Conservation (phyloP, 2,888 invertebrate genomes). For the Polyploca ridens region DNA sequence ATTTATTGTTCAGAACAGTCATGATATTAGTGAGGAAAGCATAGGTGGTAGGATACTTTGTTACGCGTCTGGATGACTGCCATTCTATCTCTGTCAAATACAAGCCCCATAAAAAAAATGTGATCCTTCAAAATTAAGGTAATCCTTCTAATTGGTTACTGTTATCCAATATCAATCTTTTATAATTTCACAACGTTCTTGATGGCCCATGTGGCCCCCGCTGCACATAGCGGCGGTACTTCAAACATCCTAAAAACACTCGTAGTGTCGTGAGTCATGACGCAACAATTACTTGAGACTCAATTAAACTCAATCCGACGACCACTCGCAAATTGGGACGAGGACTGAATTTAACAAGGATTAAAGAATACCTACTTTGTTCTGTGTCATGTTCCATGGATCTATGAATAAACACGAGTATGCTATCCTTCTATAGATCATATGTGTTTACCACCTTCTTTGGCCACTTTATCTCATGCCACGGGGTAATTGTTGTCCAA, state of each 20-base stretch:
- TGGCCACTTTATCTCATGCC: no score
- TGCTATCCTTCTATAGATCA: background rate
- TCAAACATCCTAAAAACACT: slow-evolving; percentile 6
- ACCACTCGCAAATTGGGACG: slow-evolving; percentile 29
- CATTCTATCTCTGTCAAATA: no score
- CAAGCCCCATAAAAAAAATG: no score
- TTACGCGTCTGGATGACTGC: no score
- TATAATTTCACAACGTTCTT: no score
- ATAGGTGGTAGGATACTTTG: no score
- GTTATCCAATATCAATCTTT: no score
- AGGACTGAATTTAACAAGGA: slow-evolving; percentile 10
- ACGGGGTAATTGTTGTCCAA: no score
- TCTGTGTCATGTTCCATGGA: background rate
- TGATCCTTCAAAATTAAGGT: no score
- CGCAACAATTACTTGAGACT: slow-evolving; percentile 37
- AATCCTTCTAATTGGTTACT: no score
- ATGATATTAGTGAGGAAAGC: no score
- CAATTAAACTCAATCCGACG: slow-evolving; percentile 37
- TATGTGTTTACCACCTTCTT: background rate
- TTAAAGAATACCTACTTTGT: background rate
- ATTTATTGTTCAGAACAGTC: no score
- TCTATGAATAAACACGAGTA: background rate
- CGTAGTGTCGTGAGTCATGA: slow-evolving; percentile 16
- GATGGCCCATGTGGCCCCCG: background rate
- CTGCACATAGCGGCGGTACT: slow-evolving; percentile 16